These are phyloP conservation scores for Tokudaia tokunoshimensis DNA, from an alignment of 2,797 vertebrate genomes.

Conservation along the genomic window DNA sequence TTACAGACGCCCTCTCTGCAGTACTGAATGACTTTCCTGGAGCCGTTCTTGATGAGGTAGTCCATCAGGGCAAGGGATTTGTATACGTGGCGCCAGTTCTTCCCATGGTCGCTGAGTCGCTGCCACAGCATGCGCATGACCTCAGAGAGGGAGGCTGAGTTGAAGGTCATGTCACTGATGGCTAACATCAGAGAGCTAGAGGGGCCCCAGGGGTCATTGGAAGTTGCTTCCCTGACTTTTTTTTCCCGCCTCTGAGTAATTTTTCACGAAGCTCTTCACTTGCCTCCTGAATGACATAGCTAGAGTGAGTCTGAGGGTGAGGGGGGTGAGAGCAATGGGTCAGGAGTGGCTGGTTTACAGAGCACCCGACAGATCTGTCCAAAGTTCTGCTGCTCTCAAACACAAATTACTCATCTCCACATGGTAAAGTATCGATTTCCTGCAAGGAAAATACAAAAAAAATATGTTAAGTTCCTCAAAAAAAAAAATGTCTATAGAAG, in stretches of 20 bases:
- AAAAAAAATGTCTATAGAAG: constrained; percentile 58
- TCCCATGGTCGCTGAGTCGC: constrained; percentile 80
- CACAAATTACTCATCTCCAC: constrained; percentile 72
- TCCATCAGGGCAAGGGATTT: constrained; percentile 81
- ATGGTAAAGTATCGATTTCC: constrained; percentile 70
- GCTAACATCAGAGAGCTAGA: constrained; percentile 81
- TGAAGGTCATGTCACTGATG: constrained; percentile 83
- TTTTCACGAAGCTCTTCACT: constrained; percentile 86
- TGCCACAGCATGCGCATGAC: constrained; percentile 80
- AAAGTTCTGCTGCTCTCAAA: not conserved
- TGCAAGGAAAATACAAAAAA: constrained; percentile 73
- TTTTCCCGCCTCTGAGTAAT: constrained; percentile 85
- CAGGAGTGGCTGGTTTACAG: constrained; percentile 33
- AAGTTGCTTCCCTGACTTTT: constrained; percentile 86
- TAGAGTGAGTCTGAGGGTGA: constrained; percentile 55
- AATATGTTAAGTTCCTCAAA: constrained; percentile 53
- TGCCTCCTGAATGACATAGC: constrained; percentile 83
- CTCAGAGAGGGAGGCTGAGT: constrained; percentile 79
- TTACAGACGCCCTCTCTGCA: constrained; percentile 81
- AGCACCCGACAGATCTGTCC: constrained; percentile 39
- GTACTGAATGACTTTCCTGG: constrained; percentile 81
- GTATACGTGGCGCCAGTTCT: constrained; percentile 84
- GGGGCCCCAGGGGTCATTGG: constrained; percentile 78
- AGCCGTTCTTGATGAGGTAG: constrained; percentile 85
- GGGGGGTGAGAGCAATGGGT: not conserved